Conservation (phyloP, 2,797 vertebrate genomes). For the Loris lydekkerianus region DNA sequence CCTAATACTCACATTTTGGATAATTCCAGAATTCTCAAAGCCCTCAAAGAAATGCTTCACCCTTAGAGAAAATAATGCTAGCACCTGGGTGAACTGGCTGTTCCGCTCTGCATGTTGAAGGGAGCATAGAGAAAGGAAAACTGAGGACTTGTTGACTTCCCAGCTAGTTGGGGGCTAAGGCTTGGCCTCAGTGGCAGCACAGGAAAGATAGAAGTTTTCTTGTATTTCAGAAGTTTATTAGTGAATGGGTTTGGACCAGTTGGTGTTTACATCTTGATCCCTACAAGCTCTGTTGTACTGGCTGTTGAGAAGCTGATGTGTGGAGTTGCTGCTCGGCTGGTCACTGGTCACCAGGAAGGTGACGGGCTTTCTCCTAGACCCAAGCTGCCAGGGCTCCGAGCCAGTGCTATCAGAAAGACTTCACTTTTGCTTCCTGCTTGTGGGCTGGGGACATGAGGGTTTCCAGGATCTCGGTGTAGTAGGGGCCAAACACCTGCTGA, state of each 20-base stretch:
- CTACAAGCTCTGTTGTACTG: constrained; percentile 19
- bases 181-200: background rate
- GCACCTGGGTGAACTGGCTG: background rate
- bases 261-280: constrained; percentile 55
- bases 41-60: background rate
- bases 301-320: background rate
- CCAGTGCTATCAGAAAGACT: constrained; percentile 76
- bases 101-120: background rate
- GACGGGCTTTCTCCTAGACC: background rate
- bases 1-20: background rate
- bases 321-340: background rate
- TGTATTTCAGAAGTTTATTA: constrained; percentile 81
- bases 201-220: background rate
- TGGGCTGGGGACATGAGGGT: constrained; percentile 84
- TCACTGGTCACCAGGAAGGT: constrained; percentile 39
- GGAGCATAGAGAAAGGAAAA: background rate
- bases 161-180: background rate
- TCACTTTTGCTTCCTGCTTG: constrained; percentile 74
- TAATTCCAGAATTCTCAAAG: background rate
- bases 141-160: constrained; percentile 17
- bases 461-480: constrained; percentile 88
- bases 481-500: constrained; percentile 89
- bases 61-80: background rate
- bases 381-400: background rate
- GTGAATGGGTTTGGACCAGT: constrained; percentile 59